Evolutionary conservation across 2,888 invertebrate species (phyloP), one percentile per base, ranked within the genome.

Genomic region (Acrobasis repandana): DNA sequence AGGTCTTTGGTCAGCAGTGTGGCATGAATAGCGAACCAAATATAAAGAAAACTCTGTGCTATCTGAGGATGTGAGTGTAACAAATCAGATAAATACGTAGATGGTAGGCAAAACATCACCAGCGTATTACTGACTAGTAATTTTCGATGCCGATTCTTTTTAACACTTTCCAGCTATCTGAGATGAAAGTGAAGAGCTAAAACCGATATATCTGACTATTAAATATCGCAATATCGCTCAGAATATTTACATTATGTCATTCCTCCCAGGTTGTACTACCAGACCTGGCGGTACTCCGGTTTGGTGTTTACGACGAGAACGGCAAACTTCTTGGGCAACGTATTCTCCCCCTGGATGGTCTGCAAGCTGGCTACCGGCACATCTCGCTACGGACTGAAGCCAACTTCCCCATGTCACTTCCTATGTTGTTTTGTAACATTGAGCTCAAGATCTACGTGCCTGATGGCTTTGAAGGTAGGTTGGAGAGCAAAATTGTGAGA

Each of bases 371-470:
- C 51, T 99, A 99, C 90, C 94, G 99, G 0, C 99, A 99, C 87
- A 99, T 99, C 76, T 98, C 99, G 0, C 93, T 99, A 20, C 91
- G 99, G 65, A 99, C 99, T 0, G 99, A 99, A 84, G 99, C 99
- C 61, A 99, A 99, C 92, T 99, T 99, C 88, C 98, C 99, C 61
- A 97, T 99, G 96, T 98, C 99, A 0, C 93, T 99, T 77, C 99
- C 99, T 47, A 99, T 99, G 96, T 93, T 99, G 68, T 99, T 99
- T 93, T 99, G 99, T 83, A 98, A 98, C 86, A 98, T 99, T 78
- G 98, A 99, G 90, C 95, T 99, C 66, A 99, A 99, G 93, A 99
- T 99, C 76, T 99, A 99, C 92, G 99, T 99, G 71, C 99, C 99
- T 49, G 99, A 99, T 91, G 99, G 99, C 57, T 97, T 99, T 81